Conservation (phyloP, 35 echinoderm and acorn worm genomes). For the Lytechinus pictus region DNA sequence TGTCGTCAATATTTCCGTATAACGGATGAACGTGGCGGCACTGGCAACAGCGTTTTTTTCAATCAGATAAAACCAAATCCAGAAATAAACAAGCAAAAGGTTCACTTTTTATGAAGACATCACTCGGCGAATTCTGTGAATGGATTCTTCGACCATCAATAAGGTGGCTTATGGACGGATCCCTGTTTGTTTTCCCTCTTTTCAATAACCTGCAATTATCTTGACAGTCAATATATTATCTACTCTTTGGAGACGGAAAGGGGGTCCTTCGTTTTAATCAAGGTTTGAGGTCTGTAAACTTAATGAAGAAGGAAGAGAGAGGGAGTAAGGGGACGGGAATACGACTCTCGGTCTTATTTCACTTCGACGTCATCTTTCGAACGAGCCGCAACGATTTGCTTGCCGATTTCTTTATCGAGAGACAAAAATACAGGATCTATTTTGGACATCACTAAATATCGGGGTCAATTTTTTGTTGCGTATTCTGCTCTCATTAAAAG, state of each 20-base stretch:
- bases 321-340: not conserved
- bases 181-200: not conserved
- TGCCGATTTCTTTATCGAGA: not conserved
- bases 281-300: not conserved
- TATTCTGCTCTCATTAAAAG: not conserved
- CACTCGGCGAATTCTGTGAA: not conserved
- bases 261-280: not conserved
- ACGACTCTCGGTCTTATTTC: not conserved
- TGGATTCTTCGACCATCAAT: not conserved
- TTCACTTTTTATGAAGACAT: not conserved
- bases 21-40: too few species aligned
- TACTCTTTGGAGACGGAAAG: not conserved
- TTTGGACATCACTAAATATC: not conserved
- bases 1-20: too few species aligned
- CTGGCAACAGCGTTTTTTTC: not conserved
- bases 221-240: conserved; percentile 1
- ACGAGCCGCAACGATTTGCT: not conserved
- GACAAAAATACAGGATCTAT: not conserved
- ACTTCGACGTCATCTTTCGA: not conserved
- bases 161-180: not conserved
- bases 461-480: not conserved
- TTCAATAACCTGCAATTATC: not conserved
- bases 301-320: not conserved
- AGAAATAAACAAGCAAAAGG: not conserved
- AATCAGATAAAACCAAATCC: not conserved